These are phyloP conservation scores for Apotomis turbidana DNA, from an alignment of 2,888 invertebrate species.

Conservation along the genomic window DNA sequence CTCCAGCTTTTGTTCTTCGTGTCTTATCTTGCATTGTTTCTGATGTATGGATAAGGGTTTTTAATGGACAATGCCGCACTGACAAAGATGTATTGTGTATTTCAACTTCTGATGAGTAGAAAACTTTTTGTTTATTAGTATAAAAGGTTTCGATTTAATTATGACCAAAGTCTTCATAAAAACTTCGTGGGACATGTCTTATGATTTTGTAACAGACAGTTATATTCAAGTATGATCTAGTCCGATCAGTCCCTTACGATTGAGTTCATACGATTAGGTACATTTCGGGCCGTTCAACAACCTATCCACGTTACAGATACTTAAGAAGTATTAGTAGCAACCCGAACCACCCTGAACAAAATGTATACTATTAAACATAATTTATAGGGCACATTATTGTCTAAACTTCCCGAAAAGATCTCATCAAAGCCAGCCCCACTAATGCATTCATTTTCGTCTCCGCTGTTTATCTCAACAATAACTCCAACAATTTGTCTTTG, in stretches of 20 bases:
- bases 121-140: no score
- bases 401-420: conserved; percentile 39
- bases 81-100: background rate
- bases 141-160: no score
- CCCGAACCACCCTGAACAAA: conserved; percentile 10
- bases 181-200: no score
- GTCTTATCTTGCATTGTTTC: conserved; percentile 52
- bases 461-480: conserved; percentile 73
- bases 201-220: no score
- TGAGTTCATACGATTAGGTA: no score
- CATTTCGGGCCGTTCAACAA: background rate
- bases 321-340: background rate
- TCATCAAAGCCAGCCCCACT: conserved; percentile 41
- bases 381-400: conserved; percentile 37
- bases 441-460: conserved; percentile 57
- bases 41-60: conserved; percentile 39
- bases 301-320: background rate
- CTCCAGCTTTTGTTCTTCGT: conserved; percentile 58
- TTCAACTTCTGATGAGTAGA: background rate
- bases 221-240: no score
- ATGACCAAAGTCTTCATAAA: no score
- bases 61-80: conserved; percentile 22
- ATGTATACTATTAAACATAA: conserved; percentile 26
- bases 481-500: conserved; percentile 74
- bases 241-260: no score